Evolutionary conservation across 2,113 vertebrate species (phyloP), one percentile per base, ranked within the genome.

Genomic region (Cyprinus carpio): DNA sequence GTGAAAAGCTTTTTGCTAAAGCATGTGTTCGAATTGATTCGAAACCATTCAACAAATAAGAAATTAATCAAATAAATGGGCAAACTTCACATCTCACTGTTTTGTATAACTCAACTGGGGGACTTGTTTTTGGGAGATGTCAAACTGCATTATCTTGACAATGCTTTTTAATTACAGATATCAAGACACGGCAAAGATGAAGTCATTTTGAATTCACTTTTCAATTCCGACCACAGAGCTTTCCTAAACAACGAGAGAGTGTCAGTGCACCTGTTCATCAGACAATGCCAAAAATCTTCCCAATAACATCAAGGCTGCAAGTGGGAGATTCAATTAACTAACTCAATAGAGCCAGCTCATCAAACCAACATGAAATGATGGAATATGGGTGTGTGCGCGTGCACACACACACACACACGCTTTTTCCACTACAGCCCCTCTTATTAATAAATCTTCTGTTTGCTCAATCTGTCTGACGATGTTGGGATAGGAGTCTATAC

Each of bases 111-210:
- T 40, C 43, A 78, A 72, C 74, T 85, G 76, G 65, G 71, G 86
- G 80, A 60, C 67, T 84, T 90, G 82, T 85, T 81, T 85, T 78
- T 31, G 6, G 74, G 80, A 85, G 86, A 86, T 20, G 80, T 91
- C 90, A 90, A 89, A 91, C 85, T 88, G 64, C 85, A 92, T 94
- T 92, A 93, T 90, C 72, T 83, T 83, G 85, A 89, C 88, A 90
- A 91, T 90, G 83, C 88, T 84, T 93, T 91, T 91, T 92, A 91
- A 94, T 94, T 93, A 93, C 82, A 86, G 85, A 85, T 85, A 90
- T 89, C 80, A 90, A 91, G 87, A 49, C 76, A 76, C 23, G 27
- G 81, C 81, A 81, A 86, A 88, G 75, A 93, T 90, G 86, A 91
- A 92, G 87, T 89, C 83, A 89, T 89, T 92, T 90, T 77, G 83